Percentiles rank a stretch among this genome's conserved stretches.
phyloP scores from a whole-genome alignment of 2,888 invertebrate species.

The Allolobophora icterica region DNA sequence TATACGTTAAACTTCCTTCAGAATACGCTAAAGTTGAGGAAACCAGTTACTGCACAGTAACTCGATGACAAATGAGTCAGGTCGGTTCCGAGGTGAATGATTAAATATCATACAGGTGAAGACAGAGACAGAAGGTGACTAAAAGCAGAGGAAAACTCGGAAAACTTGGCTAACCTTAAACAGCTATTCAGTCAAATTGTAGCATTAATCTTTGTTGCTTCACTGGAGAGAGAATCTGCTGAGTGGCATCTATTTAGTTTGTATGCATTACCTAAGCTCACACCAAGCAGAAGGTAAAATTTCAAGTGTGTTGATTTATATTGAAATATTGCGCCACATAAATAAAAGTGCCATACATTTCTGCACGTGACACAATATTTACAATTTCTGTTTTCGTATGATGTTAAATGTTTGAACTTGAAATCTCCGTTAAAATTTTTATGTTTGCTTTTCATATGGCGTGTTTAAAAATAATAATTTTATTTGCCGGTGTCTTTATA shows the following conservation, averaged over 20 bases:
- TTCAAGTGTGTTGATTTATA: no score
- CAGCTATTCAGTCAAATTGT: not conserved
- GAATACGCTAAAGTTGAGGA: no score
- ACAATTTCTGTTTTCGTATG: not conserved
- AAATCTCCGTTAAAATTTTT: not conserved
- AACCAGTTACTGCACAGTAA: no score
- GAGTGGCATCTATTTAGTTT: not conserved
- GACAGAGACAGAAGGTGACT: no score
- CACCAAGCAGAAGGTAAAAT: no score
- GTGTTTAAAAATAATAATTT: not conserved
- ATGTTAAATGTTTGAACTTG: not conserved
- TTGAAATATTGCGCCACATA: not conserved
- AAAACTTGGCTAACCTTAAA: not conserved
- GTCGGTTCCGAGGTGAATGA: no score
- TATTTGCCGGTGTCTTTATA: not conserved
- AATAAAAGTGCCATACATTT: not conserved
- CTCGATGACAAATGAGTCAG: no score
- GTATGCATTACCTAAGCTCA: not conserved
- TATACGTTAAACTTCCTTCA: no score
- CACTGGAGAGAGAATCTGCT: no score
- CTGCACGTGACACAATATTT: constrained; percentile 11
- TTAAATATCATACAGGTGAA: no score
- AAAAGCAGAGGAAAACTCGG: no score
- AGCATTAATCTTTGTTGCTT: not conserved
- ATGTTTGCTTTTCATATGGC: not conserved